These are phyloP conservation scores for Argya squamiceps DNA, from an alignment of 2,797 vertebrate genomes.

Conservation along the genomic window DNA sequence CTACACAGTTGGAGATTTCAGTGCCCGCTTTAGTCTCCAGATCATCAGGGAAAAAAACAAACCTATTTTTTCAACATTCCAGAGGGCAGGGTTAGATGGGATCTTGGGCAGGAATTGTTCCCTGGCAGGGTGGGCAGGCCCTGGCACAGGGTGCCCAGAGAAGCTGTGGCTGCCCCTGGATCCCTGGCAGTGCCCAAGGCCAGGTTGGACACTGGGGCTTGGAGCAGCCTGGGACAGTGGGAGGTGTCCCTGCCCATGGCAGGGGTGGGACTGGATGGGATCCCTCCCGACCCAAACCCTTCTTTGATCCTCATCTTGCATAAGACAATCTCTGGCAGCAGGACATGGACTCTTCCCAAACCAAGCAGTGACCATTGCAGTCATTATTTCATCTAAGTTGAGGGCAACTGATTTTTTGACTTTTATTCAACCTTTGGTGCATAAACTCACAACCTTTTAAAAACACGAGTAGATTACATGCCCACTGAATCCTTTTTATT, in stretches of 20 bases:
- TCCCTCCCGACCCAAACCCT: accelerated
- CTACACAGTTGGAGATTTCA: background rate
- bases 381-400: accelerated
- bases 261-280: accelerated
- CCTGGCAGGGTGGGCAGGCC: background rate
- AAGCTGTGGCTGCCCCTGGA: background rate
- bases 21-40: background rate
- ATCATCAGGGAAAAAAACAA: background rate
- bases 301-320: background rate
- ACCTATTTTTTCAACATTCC: background rate
- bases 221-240: background rate
- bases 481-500: background rate
- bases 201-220: background rate
- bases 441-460: background rate
- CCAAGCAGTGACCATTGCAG: background rate
- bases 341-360: background rate
- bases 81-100: background rate
- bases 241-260: background rate
- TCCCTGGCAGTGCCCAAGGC: background rate
- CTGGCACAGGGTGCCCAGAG: background rate
- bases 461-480: background rate
- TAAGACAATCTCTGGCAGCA: background rate
- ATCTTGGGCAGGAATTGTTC: background rate
- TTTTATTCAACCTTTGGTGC: background rate
- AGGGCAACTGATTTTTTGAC: background rate